These are phyloP conservation scores for Buceros bicornis DNA, from an alignment of 2,797 vertebrate species.

Conservation along the genomic window DNA sequence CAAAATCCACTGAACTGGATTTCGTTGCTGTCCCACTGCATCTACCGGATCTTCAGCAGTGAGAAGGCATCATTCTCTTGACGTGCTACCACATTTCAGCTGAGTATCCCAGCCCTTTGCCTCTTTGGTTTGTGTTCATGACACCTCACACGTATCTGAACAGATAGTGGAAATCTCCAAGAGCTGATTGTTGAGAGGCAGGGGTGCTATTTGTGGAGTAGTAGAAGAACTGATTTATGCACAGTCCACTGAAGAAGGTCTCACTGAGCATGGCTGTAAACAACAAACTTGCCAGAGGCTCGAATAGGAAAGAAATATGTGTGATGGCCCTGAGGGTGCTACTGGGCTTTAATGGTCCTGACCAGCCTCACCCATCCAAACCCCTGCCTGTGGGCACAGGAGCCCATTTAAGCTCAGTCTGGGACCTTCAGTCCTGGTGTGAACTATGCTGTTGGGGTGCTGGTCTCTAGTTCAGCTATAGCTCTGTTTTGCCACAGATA, in stretches of 20 bases:
- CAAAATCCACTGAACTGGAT: neutral
- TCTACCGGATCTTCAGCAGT: neutral
- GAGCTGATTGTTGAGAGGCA: neutral
- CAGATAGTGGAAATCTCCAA: neutral
- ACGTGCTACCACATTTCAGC: neutral
- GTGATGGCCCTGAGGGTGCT: neutral
- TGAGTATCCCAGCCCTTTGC: neutral
- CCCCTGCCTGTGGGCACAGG: neutral
- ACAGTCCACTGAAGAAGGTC: neutral
- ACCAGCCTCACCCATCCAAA: neutral
- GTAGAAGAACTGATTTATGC: neutral
- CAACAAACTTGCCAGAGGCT: neutral
- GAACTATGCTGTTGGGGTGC: neutral
- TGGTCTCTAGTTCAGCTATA: neutral
- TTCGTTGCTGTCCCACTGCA: neutral
- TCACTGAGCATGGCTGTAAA: neutral
- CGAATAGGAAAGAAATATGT: neutral
- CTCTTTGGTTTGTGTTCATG: neutral
- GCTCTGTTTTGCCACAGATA: neutral
- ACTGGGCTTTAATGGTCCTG: fast-evolving
- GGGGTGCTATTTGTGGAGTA: neutral
- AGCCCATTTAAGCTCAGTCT: neutral
- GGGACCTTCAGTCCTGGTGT: neutral
- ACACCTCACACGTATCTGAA: neutral
- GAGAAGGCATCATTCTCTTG: neutral